phyloP scores from a whole-genome alignment of 2,888 invertebrate genomes.

The Leistus spinibarbis region DNA sequence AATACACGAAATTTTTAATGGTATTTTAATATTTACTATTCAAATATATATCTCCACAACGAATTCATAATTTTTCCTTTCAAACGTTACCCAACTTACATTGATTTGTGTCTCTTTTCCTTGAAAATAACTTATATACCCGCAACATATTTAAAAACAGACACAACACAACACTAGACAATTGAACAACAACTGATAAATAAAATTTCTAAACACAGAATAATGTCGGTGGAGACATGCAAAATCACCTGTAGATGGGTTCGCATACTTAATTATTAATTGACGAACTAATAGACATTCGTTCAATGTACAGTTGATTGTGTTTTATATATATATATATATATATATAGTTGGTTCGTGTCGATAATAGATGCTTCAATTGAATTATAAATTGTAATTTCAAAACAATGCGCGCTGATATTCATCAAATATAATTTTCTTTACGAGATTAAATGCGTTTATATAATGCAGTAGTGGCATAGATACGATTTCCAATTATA shows the following conservation, averaged over 20 bases:
- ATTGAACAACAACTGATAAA: neutral
- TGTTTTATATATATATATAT: no score
- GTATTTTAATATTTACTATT: conserved; percentile 13
- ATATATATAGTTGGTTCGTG: neutral
- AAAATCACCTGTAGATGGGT: neutral
- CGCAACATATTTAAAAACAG: neutral
- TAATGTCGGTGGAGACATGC: neutral
- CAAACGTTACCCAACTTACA: neutral
- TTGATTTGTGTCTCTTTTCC: neutral
- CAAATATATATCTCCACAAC: neutral
- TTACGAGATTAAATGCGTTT: no score
- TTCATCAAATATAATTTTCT: no score
- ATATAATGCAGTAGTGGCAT: no score
- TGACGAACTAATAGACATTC: neutral
- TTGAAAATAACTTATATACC: neutral
- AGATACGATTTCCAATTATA: no score
- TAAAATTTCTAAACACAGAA: neutral
- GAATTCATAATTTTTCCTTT: neutral
- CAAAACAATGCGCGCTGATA: neutral
- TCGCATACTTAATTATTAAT: neutral
- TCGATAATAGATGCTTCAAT: neutral
- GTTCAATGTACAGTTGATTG: neutral
- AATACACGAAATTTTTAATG: conserved; percentile 11
- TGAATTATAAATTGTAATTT: neutral
- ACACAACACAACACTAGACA: neutral